Evolutionary conservation across 1,140 invertebrate species (phyloP).

Genomic region (Neuroterus valhalla): DNA sequence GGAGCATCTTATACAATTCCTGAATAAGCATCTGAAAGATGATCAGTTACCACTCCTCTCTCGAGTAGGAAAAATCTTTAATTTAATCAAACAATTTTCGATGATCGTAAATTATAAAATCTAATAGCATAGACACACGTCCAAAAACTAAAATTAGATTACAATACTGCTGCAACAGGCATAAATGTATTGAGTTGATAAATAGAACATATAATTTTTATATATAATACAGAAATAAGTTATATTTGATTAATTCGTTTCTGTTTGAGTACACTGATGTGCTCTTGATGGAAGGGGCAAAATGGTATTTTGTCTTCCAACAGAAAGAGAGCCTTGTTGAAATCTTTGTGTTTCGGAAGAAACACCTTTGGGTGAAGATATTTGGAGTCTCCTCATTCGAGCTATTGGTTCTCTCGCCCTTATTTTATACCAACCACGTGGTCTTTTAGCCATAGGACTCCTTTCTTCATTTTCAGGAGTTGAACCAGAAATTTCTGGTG

Average conservation of each 20-base stretch:
- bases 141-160: no score
- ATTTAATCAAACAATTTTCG: no score
- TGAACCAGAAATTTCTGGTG: background rate
- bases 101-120: no score
- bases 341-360: constrained; percentile 60
- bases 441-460: constrained; percentile 59
- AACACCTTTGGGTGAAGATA: constrained; percentile 40
- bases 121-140: no score
- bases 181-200: no score
- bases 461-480: background rate
- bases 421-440: constrained; percentile 61
- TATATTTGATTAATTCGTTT: constrained; percentile 22
- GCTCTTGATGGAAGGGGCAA: constrained; percentile 58
- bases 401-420: constrained; percentile 60
- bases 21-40: no score
- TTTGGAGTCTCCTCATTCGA: constrained; percentile 45
- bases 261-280: constrained; percentile 54
- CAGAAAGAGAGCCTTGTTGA: constrained; percentile 57
- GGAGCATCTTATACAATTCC: no score
- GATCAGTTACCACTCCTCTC: no score
- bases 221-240: no score
- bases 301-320: constrained; percentile 46
- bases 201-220: no score
- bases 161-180: no score
- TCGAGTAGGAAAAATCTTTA: no score